These are phyloP conservation scores for Botia almorhae DNA, from an alignment of 2,797 vertebrate species.

Conservation along the genomic window DNA sequence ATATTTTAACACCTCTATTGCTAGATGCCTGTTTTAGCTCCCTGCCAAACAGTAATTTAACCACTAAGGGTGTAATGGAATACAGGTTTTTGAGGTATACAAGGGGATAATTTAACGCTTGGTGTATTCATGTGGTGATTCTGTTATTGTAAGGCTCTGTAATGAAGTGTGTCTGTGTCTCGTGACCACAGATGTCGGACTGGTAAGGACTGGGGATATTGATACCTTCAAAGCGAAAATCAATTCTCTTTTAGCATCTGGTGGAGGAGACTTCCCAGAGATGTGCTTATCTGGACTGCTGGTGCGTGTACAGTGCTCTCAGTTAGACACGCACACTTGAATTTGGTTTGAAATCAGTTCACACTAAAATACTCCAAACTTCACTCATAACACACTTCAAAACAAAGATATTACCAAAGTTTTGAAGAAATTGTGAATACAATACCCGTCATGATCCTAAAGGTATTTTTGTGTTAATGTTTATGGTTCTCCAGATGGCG, in stretches of 20 bases:
- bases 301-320: constrained; percentile 59
- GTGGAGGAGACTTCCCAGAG: constrained; percentile 70
- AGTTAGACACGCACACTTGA: neutral
- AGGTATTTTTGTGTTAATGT: neutral
- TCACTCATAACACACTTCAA: neutral
- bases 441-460: neutral
- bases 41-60: no score
- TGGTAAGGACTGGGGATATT: constrained; percentile 67
- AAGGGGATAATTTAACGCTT: neutral
- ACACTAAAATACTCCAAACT: no score
- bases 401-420: neutral
- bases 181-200: constrained; percentile 63
- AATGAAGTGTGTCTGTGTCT: neutral
- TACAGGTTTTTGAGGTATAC: no score
- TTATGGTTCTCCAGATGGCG: constrained; percentile 65
- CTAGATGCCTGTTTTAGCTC: no score
- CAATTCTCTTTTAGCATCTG: constrained; percentile 58
- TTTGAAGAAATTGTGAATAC: neutral
- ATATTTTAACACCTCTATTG: no score
- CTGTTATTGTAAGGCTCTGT: neutral
- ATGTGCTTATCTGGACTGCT: constrained; percentile 71
- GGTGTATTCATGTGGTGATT: neutral
- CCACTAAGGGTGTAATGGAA: no score
- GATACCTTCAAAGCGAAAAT: constrained; percentile 67
- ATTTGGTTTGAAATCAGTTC: neutral